Percentiles rank a stretch among this genome's conserved stretches.
phyloP scores from a whole-genome alignment of 2,113 vertebrate genomes.

The Eulemur macaco region DNA sequence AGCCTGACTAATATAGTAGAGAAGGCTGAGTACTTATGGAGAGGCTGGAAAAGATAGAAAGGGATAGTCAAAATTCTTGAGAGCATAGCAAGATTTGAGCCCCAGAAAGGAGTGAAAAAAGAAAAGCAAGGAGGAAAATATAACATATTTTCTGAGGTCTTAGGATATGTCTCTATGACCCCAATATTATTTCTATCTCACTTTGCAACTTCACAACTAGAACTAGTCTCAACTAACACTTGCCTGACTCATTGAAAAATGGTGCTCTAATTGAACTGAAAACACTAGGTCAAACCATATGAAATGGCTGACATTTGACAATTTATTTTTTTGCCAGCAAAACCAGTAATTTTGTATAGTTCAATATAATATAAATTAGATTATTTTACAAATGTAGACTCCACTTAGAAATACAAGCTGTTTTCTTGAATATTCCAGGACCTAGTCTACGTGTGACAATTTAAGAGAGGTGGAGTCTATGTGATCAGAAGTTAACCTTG shows the following conservation, averaged over 20 bases:
- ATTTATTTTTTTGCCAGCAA: neutral
- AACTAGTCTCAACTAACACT: neutral
- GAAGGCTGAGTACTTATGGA: neutral
- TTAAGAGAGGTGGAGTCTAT: neutral
- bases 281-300: neutral
- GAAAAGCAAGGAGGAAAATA: neutral
- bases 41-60: neutral
- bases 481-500: neutral
- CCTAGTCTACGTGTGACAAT: neutral
- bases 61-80: neutral
- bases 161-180: neutral
- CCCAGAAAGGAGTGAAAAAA: neutral
- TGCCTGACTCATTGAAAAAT: neutral
- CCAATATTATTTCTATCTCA: neutral
- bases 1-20: neutral
- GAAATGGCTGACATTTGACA: neutral
- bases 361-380: neutral
- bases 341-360: neutral
- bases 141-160: neutral
- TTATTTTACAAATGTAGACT: neutral
- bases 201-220: neutral
- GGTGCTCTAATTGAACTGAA: neutral
- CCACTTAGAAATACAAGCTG: neutral
- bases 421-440: neutral
- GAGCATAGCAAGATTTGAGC: neutral